phyloP scores from a whole-genome alignment of 2,113 vertebrate species.

The Hippocampus zosterae region DNA sequence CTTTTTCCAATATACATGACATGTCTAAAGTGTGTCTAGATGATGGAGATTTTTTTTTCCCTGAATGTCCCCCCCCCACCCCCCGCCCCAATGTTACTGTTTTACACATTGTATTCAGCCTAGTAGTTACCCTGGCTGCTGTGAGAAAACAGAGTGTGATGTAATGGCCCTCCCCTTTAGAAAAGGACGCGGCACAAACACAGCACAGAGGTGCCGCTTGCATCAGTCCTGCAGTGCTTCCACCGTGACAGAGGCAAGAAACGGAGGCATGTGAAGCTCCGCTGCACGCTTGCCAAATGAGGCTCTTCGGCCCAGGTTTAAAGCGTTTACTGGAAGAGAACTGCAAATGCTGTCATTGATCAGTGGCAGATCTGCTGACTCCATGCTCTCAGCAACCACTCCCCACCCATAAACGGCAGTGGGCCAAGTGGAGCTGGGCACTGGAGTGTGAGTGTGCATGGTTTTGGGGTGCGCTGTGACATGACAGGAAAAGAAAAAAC shows the following conservation, averaged over 20 bases:
- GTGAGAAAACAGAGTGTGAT: neutral
- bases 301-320: conserved; percentile 59
- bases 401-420: conserved; percentile 62
- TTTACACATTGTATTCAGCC: neutral
- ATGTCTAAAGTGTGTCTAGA: neutral
- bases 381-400: conserved; percentile 63
- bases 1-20: conserved; percentile 6
- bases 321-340: conserved; percentile 77
- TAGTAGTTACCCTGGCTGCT: neutral
- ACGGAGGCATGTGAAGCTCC: conserved; percentile 43
- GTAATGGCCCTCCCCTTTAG: neutral
- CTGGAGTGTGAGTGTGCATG: conserved; percentile 15
- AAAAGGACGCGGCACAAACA: neutral
- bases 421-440: conserved; percentile 55
- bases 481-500: too few relatives aligned
- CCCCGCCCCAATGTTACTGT: neutral
- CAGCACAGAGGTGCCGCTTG: conserved; percentile 1
- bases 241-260: conserved; percentile 28
- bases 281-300: conserved; percentile 39
- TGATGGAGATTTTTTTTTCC: conserved; percentile 1
- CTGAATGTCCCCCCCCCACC: neutral
- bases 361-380: conserved; percentile 74
- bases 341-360: conserved; percentile 73
- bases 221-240: conserved; percentile 25
- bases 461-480: neutral